Conservation (phyloP, 2,888 invertebrate species). For the Lysandra coridon region DNA sequence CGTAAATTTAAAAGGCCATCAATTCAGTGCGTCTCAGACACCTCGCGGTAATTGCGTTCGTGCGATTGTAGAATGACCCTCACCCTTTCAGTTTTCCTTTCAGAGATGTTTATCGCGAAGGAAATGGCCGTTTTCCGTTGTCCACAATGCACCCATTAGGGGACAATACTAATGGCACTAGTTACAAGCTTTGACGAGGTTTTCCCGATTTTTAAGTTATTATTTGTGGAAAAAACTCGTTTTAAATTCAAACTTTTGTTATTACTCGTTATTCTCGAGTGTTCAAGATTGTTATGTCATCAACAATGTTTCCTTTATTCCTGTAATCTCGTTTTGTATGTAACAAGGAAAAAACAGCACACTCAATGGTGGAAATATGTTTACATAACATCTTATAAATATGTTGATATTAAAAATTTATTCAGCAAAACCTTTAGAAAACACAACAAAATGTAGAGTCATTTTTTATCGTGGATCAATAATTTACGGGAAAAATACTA, state of each 20-base stretch:
- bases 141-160: slow-evolving; percentile 75
- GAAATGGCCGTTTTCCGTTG: slow-evolving; percentile 80
- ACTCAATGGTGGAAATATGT: background rate
- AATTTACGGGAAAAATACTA: background rate
- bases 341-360: slow-evolving; percentile 2
- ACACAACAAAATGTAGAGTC: background rate
- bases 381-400: background rate
- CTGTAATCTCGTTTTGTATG: background rate
- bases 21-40: slow-evolving; percentile 49
- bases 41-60: slow-evolving; percentile 66
- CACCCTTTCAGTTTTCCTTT: slow-evolving; percentile 75
- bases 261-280: background rate
- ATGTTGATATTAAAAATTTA: background rate
- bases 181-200: slow-evolving; percentile 45
- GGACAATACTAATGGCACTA: slow-evolving; percentile 74
- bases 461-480: background rate
- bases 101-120: slow-evolving; percentile 77
- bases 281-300: background rate
- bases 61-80: slow-evolving; percentile 53
- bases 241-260: background rate
- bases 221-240: slow-evolving; percentile 26
- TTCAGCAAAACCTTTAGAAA: background rate
- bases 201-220: slow-evolving; percentile 38
- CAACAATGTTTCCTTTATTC: slow-evolving; percentile 10
- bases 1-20: slow-evolving; percentile 57